Conservation (phyloP, 2,888 invertebrate species). For the Tricholauxania praeusta region DNA sequence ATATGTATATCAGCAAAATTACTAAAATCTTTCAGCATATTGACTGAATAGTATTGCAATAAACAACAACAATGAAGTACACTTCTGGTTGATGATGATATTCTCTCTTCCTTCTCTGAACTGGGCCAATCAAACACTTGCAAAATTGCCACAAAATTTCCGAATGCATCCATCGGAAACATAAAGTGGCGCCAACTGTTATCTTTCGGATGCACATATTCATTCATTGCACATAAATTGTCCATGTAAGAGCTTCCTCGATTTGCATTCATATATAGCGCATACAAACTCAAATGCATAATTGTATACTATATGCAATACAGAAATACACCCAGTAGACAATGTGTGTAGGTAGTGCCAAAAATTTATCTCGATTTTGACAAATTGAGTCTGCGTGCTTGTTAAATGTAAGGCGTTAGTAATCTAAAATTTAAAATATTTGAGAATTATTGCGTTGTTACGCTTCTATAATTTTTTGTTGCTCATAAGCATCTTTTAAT, state of each 20-base stretch:
- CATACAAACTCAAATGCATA: slow-evolving; percentile 7
- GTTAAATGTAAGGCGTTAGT: too few species aligned
- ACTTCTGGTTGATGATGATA: slow-evolving; percentile 21
- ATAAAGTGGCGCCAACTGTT: slow-evolving; percentile 38
- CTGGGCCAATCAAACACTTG: slow-evolving; percentile 36
- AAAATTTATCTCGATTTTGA: too few species aligned
- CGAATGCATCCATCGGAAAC: slow-evolving; percentile 37
- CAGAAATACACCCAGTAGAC: too few species aligned
- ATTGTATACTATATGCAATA: background rate
- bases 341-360: too few species aligned
- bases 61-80: slow-evolving; percentile 19
- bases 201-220: slow-evolving; percentile 38
- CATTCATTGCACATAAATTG: slow-evolving; percentile 37
- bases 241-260: slow-evolving; percentile 36
- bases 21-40: slow-evolving; percentile 16
- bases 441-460: too few species aligned
- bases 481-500: too few species aligned
- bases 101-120: background rate
- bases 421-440: too few species aligned
- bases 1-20: background rate
- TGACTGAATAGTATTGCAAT: slow-evolving; percentile 15
- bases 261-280: slow-evolving; percentile 15
- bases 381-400: too few species aligned
- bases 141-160: slow-evolving; percentile 38
- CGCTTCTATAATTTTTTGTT: too few species aligned